Conservation (phyloP, 2,113 vertebrate genomes). For the Polyodon spathula region DNA sequence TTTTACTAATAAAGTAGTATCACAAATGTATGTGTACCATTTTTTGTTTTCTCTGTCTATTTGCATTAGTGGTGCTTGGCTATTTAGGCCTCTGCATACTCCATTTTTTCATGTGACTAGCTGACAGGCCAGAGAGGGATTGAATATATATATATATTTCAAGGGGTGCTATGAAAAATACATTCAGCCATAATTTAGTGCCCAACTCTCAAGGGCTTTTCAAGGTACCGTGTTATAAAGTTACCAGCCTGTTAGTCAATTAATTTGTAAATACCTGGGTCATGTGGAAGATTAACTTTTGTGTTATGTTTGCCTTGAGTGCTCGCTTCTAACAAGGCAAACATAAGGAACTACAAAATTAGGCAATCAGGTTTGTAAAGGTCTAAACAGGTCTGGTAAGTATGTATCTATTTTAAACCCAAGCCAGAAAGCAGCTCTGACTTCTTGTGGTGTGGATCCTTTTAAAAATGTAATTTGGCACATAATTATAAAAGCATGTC, state of each 20-base stretch:
- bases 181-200: constrained; percentile 10
- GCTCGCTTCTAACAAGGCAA: neutral
- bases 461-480: too few relatives aligned
- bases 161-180: constrained; percentile 4
- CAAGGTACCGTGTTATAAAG: constrained; percentile 5
- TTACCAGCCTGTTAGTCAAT: constrained; percentile 8
- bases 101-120: neutral
- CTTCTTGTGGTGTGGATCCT: too few relatives aligned
- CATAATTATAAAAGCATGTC: too few relatives aligned
- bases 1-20: neutral
- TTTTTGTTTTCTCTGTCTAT: constrained; percentile 1
- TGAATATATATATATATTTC: neutral
- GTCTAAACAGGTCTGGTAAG: neutral
- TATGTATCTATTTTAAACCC: too few relatives aligned
- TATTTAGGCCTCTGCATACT: constrained; percentile 1
- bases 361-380: neutral
- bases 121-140: neutral
- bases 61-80: neutral
- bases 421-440: too few relatives aligned
- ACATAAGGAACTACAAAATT: neutral
- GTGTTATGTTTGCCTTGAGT: neutral
- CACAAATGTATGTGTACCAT: constrained; percentile 7
- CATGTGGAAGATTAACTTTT: constrained; percentile 13
- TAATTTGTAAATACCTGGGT: constrained; percentile 11
- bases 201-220: constrained; percentile 9